Evolutionary conservation across 2,113 vertebrate genomes (phyloP).

Genomic region (Calyptommatus sinebrachiatus): DNA sequence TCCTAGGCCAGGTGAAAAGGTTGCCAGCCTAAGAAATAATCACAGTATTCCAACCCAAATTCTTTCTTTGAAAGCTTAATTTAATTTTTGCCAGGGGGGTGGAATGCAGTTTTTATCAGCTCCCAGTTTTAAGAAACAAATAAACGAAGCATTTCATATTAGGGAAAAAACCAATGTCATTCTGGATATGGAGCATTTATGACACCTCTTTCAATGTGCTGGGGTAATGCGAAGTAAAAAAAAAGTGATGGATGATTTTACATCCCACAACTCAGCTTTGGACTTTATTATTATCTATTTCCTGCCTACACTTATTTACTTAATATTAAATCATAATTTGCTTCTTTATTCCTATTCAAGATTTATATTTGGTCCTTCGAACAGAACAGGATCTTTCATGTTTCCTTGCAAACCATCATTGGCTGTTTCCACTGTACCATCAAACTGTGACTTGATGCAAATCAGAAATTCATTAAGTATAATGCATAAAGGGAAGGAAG

Average conservation of each 20-base stretch:
- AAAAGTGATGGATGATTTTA: background rate
- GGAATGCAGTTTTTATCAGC: background rate
- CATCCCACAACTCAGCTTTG: background rate
- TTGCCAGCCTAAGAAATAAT: conserved; percentile 10
- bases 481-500: background rate
- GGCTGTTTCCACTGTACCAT: background rate
- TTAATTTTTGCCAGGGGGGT: background rate
- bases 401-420: background rate
- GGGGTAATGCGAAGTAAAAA: background rate
- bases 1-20: background rate
- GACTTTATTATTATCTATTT: background rate
- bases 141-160: conserved; percentile 15
- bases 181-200: background rate
- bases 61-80: background rate
- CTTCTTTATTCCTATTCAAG: background rate
- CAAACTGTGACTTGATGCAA: background rate
- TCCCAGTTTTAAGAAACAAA: conserved; percentile 15
- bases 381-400: background rate
- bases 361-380: background rate
- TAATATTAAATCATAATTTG: background rate
- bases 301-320: background rate
- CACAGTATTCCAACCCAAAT: background rate
- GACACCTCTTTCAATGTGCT: background rate
- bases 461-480: background rate
- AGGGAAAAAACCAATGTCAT: background rate